Evolutionary conservation across 2,113 vertebrate species (phyloP).

Genomic region (Tetrax tetrax): DNA sequence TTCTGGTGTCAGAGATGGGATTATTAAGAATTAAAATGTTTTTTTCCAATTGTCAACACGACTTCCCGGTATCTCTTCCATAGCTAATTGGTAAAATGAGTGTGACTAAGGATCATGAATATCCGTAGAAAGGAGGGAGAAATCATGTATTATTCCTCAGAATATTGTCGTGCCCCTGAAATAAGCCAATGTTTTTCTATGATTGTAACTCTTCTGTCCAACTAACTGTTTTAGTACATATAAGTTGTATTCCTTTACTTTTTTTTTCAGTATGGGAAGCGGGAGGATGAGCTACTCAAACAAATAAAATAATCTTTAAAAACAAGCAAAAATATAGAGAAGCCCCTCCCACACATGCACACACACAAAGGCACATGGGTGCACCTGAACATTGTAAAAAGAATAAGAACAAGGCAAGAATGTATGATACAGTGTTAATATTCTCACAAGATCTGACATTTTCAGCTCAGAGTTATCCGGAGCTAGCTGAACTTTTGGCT

Average conservation of each 20-base stretch:
- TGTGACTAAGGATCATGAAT: not conserved
- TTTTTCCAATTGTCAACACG: not conserved
- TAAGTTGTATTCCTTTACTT: not conserved
- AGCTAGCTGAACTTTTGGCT: not conserved
- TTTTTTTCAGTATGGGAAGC: not conserved
- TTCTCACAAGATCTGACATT: not conserved
- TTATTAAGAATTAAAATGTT: not conserved
- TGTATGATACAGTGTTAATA: not conserved
- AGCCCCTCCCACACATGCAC: accelerated
- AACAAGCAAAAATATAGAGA: not conserved
- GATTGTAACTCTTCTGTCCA: not conserved
- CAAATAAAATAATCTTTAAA: not conserved
- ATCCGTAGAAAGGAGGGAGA: not conserved
- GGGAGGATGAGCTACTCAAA: not conserved
- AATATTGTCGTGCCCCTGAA: not conserved
- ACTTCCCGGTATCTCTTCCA: not conserved
- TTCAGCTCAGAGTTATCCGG: not conserved
- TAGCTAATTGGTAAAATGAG: not conserved
- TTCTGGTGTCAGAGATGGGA: not conserved
- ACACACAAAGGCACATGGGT: too few species aligned
- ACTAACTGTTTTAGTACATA: not conserved
- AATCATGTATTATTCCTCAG: not conserved
- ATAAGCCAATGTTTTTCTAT: not conserved
- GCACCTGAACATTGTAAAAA: not conserved
- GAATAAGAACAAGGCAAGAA: not conserved